Evolutionary conservation across 2,888 invertebrate species (phyloP).

Genomic region (Sarcophaga rosellei): DNA sequence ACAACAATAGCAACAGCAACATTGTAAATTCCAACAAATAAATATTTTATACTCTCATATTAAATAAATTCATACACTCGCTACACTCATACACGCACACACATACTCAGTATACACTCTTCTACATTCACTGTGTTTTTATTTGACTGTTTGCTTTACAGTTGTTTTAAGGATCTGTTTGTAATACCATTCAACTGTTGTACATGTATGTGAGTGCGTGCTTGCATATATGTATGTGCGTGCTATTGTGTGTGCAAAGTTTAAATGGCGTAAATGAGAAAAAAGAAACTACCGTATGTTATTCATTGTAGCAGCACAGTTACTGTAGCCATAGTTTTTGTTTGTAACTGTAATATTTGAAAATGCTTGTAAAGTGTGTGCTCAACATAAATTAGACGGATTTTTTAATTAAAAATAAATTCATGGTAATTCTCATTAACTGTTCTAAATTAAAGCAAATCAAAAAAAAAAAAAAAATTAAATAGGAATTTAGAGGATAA

Average conservation of each 20-base stretch:
- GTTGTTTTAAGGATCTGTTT: too few relatives aligned
- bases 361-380: neutral
- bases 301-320: constrained; percentile 23
- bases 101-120: too few relatives aligned
- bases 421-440: neutral
- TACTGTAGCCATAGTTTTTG: neutral
- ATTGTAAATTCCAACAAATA: too few relatives aligned
- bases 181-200: too few relatives aligned
- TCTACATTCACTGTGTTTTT: too few relatives aligned
- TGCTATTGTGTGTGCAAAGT: neutral
- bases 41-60: too few relatives aligned
- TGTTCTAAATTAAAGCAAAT: neutral
- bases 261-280: constrained; percentile 48
- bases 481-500: too few relatives aligned
- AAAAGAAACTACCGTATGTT: constrained; percentile 50
- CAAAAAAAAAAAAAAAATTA: neutral
- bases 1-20: neutral
- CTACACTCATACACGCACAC: neutral
- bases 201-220: too few relatives aligned
- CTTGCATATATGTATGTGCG: neutral
- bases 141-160: too few relatives aligned
- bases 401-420: neutral
- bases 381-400: neutral
- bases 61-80: constrained; percentile 1
- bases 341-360: neutral